Evolutionary conservation across 2,113 vertebrate species (phyloP).

Genomic region (Phylloscopus trochilus): DNA sequence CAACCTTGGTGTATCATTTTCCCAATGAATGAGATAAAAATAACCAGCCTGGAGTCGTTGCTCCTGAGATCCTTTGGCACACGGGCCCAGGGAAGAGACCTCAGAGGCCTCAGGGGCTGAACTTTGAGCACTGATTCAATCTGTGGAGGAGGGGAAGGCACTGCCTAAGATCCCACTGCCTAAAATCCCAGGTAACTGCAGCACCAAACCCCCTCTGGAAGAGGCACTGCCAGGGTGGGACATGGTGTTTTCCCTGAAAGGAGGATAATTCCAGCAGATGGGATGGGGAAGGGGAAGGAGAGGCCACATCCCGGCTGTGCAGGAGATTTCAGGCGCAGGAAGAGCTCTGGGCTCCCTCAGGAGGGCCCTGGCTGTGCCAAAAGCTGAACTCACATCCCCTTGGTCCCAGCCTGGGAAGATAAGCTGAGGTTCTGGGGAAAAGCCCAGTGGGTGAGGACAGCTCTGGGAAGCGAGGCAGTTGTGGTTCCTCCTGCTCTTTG

Average conservation of each 20-base stretch:
- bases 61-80: neutral
- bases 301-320: neutral
- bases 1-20: neutral
- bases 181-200: neutral
- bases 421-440: neutral
- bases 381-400: conserved; percentile 42
- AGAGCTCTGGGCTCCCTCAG: neutral
- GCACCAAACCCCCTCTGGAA: neutral
- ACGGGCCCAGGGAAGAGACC: neutral
- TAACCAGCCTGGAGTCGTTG: neutral
- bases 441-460: conserved; percentile 11
- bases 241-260: rapidly evolving
- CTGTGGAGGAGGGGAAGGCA: neutral
- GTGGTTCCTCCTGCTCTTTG: neutral
- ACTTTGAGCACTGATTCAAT: neutral
- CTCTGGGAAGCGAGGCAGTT: neutral
- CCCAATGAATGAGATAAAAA: neutral
- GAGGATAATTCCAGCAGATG: neutral
- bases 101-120: neutral
- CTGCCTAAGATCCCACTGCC: neutral
- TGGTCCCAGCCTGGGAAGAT: conserved; percentile 6
- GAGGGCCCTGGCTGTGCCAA: neutral
- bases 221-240: neutral
- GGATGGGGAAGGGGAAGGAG: neutral
- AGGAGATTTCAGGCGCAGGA: neutral